Base-by-base conservation (phyloP, 1,140 invertebrate species). In the Megathymus violae region DNA sequence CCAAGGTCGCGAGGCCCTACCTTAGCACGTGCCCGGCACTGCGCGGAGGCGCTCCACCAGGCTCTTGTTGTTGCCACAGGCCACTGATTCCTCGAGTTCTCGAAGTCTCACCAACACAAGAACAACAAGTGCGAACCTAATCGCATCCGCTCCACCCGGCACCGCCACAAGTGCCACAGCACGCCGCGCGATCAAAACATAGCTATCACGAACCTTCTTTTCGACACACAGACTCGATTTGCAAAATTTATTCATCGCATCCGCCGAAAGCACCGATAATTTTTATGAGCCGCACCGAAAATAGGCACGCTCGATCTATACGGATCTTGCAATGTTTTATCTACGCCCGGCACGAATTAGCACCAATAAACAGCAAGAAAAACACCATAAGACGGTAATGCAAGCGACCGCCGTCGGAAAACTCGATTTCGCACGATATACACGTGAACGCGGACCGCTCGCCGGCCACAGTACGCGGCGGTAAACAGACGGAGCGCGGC, bases 211-310 rank as follows among this genome's bases (percentile, higher is more conserved):
- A 84, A 82, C 74, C 79, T 79, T 82, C 74, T 85, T 89, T 87
- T 85, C 82, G 75, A 82, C 84, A 86, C 86, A 86, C 84, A 80
- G 80, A 88, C 82, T 85, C 76, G 85, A 86, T 88, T 91, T 82
- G 82, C 84, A 88, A 88, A 91, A 87, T 91, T 86, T 91, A 91
- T 89, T 88, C 88, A 91, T 91, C 88, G 86, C 88, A 91, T 91
- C 80, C 88, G 85, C 80, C 80, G 80, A 86, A 84, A 84, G 80
- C 85, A 83, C 79, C 72, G 76, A 82, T 78, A 83, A 82, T 82
- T 82, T 88, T 89, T 87, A 90, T 77, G 78, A 82, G 81, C 71
- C 65, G 78, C 82, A 76, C 77, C 71, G 68, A 78, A 80, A 78
- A 78, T 74, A 78, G 72, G 74, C 72, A 76, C 71, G 70, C 79